Evolutionary conservation across 2,888 invertebrate genomes (phyloP).

Genomic region (Drosophila longiperda): DNA sequence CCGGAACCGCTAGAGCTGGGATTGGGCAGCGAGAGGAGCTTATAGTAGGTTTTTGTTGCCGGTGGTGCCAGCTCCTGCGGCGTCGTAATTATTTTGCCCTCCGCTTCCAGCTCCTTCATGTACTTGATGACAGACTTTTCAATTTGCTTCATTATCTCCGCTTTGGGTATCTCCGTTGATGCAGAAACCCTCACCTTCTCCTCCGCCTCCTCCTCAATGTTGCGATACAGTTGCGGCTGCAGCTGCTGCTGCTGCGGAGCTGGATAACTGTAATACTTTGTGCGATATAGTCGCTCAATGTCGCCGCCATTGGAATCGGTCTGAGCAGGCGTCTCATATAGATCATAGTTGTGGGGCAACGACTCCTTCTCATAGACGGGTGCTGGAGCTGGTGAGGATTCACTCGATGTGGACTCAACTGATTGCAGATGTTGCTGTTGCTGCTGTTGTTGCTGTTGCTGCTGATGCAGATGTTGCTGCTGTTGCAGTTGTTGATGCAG

Average conservation of each 20-base stretch:
- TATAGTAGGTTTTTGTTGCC: conserved; percentile 78
- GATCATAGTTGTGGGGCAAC: conserved; percentile 68
- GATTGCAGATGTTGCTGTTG: conserved; percentile 20
- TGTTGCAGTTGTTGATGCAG: conserved; percentile 20
- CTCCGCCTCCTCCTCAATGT: conserved; percentile 69
- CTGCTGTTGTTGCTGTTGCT: conserved; percentile 14
- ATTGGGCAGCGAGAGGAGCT: conserved; percentile 64
- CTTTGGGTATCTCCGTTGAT: conserved; percentile 83
- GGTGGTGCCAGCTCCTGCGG: conserved; percentile 72
- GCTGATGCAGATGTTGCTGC: conserved; percentile 19
- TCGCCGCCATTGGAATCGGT: conserved; percentile 38
- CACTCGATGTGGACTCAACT: conserved; percentile 26
- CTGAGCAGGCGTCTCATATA: conserved; percentile 48
- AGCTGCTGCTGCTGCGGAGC: conserved; percentile 39
- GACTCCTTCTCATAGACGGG: conserved; percentile 81
- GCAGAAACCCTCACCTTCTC: conserved; percentile 79
- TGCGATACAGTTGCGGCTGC: conserved; percentile 42
- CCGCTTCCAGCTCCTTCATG: conserved; percentile 84
- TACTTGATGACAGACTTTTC: conserved; percentile 85
- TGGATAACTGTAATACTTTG: conserved; percentile 70
- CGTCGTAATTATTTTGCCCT: conserved; percentile 82
- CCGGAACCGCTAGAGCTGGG: conserved; percentile 21
- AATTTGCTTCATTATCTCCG: conserved; percentile 84
- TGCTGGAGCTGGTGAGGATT: conserved; percentile 47
- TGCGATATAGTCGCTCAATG: conserved; percentile 76